These are phyloP conservation scores for Lophius americanus DNA, from an alignment of 2,797 vertebrate genomes.

Conservation along the genomic window DNA sequence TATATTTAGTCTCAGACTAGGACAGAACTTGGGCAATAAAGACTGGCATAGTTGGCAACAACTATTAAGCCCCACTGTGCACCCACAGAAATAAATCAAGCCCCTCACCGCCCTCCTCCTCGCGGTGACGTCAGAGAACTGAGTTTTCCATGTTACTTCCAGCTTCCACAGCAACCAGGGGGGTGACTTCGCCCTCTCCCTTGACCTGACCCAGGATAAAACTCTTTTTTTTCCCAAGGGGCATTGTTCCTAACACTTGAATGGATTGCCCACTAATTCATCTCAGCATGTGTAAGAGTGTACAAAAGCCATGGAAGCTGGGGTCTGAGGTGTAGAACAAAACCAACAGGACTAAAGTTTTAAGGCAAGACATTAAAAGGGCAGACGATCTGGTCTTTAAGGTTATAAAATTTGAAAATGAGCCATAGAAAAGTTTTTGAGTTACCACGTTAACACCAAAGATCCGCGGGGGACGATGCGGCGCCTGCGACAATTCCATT, in stretches of 20 bases:
- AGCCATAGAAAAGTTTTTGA: no score
- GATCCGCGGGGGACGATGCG: no score
- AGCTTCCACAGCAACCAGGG: constrained; percentile 78
- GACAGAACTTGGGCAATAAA: constrained; percentile 34
- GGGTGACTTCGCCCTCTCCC: constrained; percentile 64
- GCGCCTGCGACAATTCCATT: no score
- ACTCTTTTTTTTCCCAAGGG: constrained; percentile 51
- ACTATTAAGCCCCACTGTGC: constrained; percentile 54
- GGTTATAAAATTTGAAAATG: no score
- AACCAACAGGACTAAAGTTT: constrained; percentile 55
- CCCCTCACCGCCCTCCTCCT: constrained; percentile 57
- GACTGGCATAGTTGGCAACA: constrained; percentile 38
- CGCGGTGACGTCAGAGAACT: constrained; percentile 73
- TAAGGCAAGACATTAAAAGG: constrained; percentile 51
- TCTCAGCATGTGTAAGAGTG: constrained; percentile 71
- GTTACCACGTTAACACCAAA: no score
- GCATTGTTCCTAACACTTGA: constrained; percentile 82
- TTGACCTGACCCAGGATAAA: constrained; percentile 74
- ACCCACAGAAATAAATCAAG: constrained; percentile 80
- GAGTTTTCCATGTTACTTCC: constrained; percentile 70
- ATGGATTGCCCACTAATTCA: constrained; percentile 81
- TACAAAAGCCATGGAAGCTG: constrained; percentile 68
- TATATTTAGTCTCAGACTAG: constrained; percentile 27
- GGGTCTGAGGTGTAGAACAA: constrained; percentile 53
- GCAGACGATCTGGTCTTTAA: no score